Base-by-base conservation (phyloP, 2,888 invertebrate species). In the Zaprionus lineosus region DNA sequence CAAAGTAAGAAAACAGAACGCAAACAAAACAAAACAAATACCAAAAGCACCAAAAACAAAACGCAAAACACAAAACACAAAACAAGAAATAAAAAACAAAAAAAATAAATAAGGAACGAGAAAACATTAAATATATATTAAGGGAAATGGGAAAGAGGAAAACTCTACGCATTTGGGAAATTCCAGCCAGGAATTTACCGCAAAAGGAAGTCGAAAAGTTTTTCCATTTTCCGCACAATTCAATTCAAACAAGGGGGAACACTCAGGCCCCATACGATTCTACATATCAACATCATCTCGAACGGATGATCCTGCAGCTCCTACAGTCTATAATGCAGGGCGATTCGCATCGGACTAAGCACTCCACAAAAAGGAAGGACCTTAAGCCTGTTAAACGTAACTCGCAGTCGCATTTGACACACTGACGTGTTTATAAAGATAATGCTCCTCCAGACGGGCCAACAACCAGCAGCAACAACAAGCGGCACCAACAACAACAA, bases 331-430 rank as follows among this genome's bases (percentile, higher is more conserved):
- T n/a, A n/a, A n/a, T n/a, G n/a, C n/a, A n/a, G n/a, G n/a, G n/a
- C n/a, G n/a, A n/a, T n/a, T n/a, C n/a, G n/a, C n/a, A n/a, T n/a
- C n/a, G n/a, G n/a, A n/a, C n/a, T n/a, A n/a, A n/a, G n/a, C n/a
- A n/a, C n/a, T n/a, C n/a, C n/a, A n/a, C n/a, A n/a, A n/a, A n/a
- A n/a, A n/a, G n/a, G n/a, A n/a, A n/a, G 18, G 11, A 16, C 14
- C 24, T 39, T 43, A 41, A 50, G 56, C 58, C 60, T 52, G 52
- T 56, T 65, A 28, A 72, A 64, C 70, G 69, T 73, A 76, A 70
- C 77, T 84, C 64, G n/a, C n/a, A 74, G 58, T 37, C 71, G 68
- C 78, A 82, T 84, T 84, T 78, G 78, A 78, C 84, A 78, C 78
- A 78, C 62, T 78, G 68, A 84, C 78, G 84, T 64, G 74, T 63